Percentiles rank a stretch among this genome's conserved stretches.
Evolutionary conservation across 2,888 invertebrate genomes (phyloP).

Genomic region (Cosmorhoe ocellata): DNA sequence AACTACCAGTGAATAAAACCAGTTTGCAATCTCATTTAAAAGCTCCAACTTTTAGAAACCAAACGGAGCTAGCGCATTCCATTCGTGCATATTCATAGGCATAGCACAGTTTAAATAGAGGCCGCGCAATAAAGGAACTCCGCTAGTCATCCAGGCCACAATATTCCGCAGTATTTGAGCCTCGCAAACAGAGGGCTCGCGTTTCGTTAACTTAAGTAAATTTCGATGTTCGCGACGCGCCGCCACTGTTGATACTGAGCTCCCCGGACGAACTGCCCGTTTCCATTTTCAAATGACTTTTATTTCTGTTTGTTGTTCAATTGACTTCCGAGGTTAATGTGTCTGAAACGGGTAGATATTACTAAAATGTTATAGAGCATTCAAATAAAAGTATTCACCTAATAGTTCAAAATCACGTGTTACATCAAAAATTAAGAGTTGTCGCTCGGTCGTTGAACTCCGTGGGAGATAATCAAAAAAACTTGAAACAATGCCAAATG

Average conservation of each 20-base stretch:
- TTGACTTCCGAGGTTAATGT: conserved; percentile 29
- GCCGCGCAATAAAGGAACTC: conserved; percentile 57
- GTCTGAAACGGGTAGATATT: conserved; percentile 13
- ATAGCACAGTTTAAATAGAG: conserved; percentile 57
- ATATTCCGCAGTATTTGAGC: conserved; percentile 66
- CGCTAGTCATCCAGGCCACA: conserved; percentile 44
- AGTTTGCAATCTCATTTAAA: conserved; percentile 24
- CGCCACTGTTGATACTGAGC: conserved; percentile 63
- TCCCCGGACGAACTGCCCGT: conserved; percentile 42
- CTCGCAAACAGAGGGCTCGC: conserved; percentile 78
- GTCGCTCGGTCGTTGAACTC: conserved; percentile 33
- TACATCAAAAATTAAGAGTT: not conserved
- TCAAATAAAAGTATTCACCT: too few relatives aligned
- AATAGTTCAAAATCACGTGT: not conserved
- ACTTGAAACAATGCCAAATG: conserved; percentile 30
- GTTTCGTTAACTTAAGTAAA: conserved; percentile 81
- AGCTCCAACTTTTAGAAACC: conserved; percentile 42
- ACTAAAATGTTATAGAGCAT: too few relatives aligned
- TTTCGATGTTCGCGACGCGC: conserved; percentile 74
- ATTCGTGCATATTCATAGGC: conserved; percentile 70
- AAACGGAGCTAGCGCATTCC: conserved; percentile 44
- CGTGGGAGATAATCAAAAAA: conserved; percentile 46
- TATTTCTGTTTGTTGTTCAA: conserved; percentile 44
- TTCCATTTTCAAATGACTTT: conserved; percentile 59
- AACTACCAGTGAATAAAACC: conserved; percentile 9